Conservation (phyloP, 2,113 vertebrate species). For the Eulemur macaco region DNA sequence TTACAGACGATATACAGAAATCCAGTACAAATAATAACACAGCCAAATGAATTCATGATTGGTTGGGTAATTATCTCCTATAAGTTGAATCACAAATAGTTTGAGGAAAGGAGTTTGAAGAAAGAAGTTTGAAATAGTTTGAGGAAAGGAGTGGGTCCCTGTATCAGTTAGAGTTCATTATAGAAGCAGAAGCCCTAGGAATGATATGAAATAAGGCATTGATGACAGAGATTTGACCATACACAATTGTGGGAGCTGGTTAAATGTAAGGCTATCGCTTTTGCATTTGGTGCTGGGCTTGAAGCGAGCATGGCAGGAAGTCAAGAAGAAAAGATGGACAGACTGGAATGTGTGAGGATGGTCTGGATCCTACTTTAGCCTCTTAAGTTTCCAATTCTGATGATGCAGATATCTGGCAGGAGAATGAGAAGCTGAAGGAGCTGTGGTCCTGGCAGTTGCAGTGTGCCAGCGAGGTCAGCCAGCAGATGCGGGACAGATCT, state of each 20-base stretch:
- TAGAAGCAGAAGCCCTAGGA: not conserved
- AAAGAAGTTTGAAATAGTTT: not conserved
- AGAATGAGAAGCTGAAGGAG: not conserved
- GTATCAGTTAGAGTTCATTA: not conserved
- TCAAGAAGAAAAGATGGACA: not conserved
- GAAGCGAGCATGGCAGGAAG: not conserved
- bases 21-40: not conserved
- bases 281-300: not conserved
- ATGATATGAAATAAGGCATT: not conserved
- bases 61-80: not conserved
- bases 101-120: not conserved
- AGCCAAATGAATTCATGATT: not conserved
- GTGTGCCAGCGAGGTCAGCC: accelerated
- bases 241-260: not conserved
- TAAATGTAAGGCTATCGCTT: not conserved
- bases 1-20: not conserved
- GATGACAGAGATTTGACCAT: not conserved
- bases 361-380: not conserved
- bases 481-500: too few species aligned
- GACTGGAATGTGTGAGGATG: not conserved
- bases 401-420: not conserved
- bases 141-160: not conserved
- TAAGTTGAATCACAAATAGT: not conserved
- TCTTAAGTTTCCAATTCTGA: not conserved
- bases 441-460: not conserved